phyloP scores from a whole-genome alignment of 92 coral and sea anemone species.

The Desmophyllum pertusum region DNA sequence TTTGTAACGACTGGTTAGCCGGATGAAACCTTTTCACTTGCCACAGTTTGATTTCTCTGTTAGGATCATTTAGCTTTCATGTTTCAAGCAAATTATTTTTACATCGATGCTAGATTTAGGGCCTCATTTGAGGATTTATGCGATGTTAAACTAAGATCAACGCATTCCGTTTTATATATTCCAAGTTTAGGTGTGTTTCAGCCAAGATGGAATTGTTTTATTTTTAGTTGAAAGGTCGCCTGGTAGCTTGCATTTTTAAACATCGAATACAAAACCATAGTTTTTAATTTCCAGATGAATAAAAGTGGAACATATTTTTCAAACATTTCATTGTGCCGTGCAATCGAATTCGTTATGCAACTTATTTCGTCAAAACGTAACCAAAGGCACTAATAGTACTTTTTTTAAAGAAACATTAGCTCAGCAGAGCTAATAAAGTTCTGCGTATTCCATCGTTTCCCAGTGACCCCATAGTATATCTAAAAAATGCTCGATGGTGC shows the following conservation, averaged over 20 bases:
- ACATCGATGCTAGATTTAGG: not conserved
- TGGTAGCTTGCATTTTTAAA: not conserved
- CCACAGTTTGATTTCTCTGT: slow-evolving; percentile 11
- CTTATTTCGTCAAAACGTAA: not conserved
- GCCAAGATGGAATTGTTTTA: not conserved
- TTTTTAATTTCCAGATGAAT: not conserved
- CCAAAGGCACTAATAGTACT: not conserved
- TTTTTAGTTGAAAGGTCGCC: not conserved
- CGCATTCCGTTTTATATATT: not conserved
- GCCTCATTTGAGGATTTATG: not conserved
- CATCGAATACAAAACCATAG: not conserved
- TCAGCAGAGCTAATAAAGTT: too few species aligned
- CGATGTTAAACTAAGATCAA: not conserved
- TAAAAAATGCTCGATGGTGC: not conserved
- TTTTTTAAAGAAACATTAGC: not conserved
- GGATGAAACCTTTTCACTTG: slow-evolving; percentile 4
- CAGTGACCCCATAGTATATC: not conserved
- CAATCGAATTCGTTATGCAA: not conserved
- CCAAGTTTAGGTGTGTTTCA: not conserved
- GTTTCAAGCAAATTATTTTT: not conserved
- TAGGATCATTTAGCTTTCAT: slow-evolving; percentile 7
- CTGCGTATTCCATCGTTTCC: not conserved
- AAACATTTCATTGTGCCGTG: not conserved
- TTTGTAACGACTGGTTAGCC: not conserved
- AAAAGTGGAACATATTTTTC: not conserved